A percentile compares a stretch with the other conserved stretches of the same genome.
phyloP scores from a whole-genome alignment of 2,113 vertebrate species.

The Mobula hypostoma region DNA sequence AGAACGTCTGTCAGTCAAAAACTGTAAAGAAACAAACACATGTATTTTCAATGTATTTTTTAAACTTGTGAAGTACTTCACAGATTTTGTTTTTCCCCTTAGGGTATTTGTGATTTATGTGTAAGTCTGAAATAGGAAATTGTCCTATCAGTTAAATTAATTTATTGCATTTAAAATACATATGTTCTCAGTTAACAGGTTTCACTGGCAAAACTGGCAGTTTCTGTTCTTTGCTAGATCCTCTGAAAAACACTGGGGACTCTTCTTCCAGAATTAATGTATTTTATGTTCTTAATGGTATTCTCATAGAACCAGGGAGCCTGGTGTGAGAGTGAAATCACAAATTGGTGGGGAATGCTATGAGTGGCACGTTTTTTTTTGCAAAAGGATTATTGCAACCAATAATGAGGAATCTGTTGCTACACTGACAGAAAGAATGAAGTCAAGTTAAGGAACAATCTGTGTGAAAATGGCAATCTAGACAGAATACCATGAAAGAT shows the following conservation, averaged over 20 bases:
- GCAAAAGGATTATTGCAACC: not conserved
- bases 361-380: not conserved
- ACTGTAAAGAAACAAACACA: not conserved
- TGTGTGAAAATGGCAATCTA: not conserved
- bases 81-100: not conserved
- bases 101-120: not conserved
- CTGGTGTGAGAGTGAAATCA: not conserved
- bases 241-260: not conserved
- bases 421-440: not conserved
- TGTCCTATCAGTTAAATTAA: not conserved
- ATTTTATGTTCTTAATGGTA: not conserved
- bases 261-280: not conserved
- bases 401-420: not conserved
- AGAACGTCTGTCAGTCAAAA: conserved; percentile 26
- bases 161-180: not conserved
- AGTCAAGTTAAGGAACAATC: not conserved
- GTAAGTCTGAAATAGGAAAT: not conserved
- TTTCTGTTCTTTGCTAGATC: not conserved
- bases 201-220: not conserved
- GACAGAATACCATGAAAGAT: not conserved
- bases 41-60: not conserved
- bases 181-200: not conserved
- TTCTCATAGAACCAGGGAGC: not conserved
- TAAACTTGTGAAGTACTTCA: not conserved
- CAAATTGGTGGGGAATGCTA: not conserved